Conservation (phyloP, 2,888 invertebrate genomes). For the Cosmia trapezina region DNA sequence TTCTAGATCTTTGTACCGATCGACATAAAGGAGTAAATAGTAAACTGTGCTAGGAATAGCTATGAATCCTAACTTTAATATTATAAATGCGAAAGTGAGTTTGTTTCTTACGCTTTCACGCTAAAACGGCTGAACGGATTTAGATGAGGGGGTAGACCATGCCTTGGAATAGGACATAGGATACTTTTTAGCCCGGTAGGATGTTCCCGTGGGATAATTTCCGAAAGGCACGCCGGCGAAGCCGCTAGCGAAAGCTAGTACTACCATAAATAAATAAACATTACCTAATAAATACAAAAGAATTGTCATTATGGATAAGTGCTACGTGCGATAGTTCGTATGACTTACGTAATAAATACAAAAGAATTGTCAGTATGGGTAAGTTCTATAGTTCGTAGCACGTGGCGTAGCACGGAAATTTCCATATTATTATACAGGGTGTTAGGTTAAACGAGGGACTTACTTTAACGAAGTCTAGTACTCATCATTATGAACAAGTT, state of each 20-base stretch:
- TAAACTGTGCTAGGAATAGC: neutral
- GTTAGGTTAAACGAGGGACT: too few species aligned
- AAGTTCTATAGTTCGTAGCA: neutral
- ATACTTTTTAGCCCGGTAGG: too few species aligned
- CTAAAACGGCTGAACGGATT: too few species aligned
- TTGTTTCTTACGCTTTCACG: too few species aligned
- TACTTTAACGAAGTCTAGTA: too few species aligned
- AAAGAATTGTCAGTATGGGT: neutral
- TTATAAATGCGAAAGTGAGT: too few species aligned
- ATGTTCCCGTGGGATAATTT: too few species aligned
- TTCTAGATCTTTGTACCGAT: slow-evolving; percentile 16
- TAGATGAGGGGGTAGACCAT: too few species aligned
- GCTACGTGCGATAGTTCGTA: neutral
- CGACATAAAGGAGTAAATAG: slow-evolving; percentile 13
- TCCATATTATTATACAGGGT: neutral
- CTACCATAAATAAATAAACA: neutral
- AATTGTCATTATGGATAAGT: neutral
- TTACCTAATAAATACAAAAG: slow-evolving; percentile 1
- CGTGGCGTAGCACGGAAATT: neutral
- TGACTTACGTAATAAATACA: neutral
- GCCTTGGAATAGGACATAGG: too few species aligned
- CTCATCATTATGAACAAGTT: too few species aligned
- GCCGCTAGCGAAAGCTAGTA: too few species aligned
- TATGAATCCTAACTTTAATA: neutral
- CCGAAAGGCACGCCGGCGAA: too few species aligned